Percentiles rank a stretch among this genome's conserved stretches.
Conservation (phyloP, 2,113 vertebrate species). For the Gallinago paraguaiae region DNA sequence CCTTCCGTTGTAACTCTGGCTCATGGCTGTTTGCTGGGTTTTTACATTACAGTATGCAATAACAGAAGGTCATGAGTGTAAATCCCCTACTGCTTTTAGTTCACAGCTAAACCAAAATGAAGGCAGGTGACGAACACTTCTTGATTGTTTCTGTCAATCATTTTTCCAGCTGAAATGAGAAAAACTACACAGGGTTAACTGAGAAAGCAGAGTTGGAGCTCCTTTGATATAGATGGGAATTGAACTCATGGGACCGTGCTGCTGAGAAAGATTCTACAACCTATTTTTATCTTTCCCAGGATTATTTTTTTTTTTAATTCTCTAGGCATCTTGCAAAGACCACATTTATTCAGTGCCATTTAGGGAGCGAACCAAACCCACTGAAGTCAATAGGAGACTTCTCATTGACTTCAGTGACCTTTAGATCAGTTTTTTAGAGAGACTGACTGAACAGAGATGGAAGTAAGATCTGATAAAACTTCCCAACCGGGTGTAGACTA, state of each 20-base stretch:
- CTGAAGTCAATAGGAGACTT: conserved; percentile 34
- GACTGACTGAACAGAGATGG: background rate
- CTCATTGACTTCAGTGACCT: conserved; percentile 61
- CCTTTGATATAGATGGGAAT: conserved; percentile 17
- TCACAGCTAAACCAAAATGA: conserved; percentile 43
- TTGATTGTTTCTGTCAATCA: conserved; percentile 72
- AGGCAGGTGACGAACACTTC: conserved; percentile 17
- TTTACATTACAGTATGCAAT: conserved; percentile 11
- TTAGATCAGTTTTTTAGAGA: conserved; percentile 29
- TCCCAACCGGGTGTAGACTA: background rate
- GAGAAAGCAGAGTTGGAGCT: conserved; percentile 14
- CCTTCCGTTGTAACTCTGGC: background rate
- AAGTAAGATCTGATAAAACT: background rate
- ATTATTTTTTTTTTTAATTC: background rate
- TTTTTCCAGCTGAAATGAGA: conserved; percentile 49
- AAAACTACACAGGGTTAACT: conserved; percentile 57
- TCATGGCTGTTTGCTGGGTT: background rate
- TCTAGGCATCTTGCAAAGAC: conserved; percentile 12
- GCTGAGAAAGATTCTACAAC: background rate
- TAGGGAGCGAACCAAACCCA: conserved; percentile 5
- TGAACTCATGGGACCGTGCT: background rate
- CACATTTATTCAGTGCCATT: conserved; percentile 40
- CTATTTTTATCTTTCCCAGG: background rate
- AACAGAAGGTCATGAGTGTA: conserved; percentile 41
- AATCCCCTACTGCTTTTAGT: conserved; percentile 47